These are phyloP conservation scores for Tenthredo amoena DNA, from an alignment of 2,888 invertebrate species.

Conservation along the genomic window DNA sequence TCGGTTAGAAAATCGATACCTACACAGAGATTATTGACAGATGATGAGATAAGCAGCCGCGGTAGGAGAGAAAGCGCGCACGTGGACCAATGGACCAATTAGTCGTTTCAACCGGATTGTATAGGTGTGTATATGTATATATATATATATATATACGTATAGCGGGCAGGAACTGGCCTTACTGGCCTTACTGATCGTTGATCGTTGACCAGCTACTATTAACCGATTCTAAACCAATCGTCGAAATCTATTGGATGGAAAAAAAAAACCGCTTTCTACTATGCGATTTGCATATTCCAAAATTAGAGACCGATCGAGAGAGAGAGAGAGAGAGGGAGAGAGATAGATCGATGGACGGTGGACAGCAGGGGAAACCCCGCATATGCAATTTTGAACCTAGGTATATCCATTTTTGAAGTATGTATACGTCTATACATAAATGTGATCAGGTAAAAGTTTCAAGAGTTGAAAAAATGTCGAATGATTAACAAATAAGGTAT, in stretches of 20 bases:
- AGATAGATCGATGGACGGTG: neutral
- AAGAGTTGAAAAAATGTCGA: neutral
- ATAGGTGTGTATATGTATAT: neutral
- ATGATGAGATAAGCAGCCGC: slow-evolving; percentile 42
- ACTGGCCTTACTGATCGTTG: slow-evolving; percentile 2
- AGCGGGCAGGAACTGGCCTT: neutral
- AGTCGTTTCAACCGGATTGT: slow-evolving; percentile 58
- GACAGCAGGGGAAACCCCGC: neutral
- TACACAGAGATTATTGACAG: slow-evolving; percentile 43
- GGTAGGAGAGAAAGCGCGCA: slow-evolving; percentile 68
- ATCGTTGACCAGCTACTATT: slow-evolving; percentile 40
- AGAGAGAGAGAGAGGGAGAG: neutral
- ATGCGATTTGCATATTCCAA: slow-evolving; percentile 38
- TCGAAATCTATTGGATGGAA: slow-evolving; percentile 1
- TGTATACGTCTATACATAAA: neutral
- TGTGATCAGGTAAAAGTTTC: neutral
- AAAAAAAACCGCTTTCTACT: slow-evolving; percentile 39
- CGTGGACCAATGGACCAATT: slow-evolving; percentile 71
- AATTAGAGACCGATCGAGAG: neutral
- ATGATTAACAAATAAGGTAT: neutral
- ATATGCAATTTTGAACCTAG: neutral
- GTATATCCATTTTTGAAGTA: neutral
- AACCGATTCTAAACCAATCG: slow-evolving; percentile 1
- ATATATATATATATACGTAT: too few species aligned
- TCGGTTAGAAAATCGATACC: slow-evolving; percentile 10